phyloP scores from a whole-genome alignment of 2,797 vertebrate genomes.

The Limnodromus scolopaceus region DNA sequence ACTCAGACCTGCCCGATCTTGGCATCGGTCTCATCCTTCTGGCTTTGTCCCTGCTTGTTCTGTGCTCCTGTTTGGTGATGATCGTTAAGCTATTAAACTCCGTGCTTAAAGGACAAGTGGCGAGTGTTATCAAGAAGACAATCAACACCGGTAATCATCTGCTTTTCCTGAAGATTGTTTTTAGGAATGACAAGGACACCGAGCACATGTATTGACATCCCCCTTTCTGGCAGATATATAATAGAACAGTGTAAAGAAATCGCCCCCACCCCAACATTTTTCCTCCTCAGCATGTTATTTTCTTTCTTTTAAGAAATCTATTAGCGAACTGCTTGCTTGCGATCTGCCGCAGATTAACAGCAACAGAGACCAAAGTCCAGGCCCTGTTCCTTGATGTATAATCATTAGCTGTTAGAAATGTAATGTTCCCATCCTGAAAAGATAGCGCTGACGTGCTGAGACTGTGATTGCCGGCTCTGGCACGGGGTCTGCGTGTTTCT shows the following conservation, averaged over 20 bases:
- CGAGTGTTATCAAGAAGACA: constrained; percentile 92
- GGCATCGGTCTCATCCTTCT: constrained; percentile 91
- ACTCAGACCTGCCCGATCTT: constrained; percentile 81
- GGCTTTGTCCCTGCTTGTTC: constrained; percentile 83
- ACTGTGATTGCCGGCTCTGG: not conserved
- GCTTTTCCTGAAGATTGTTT: not conserved
- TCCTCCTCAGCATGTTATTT: not conserved
- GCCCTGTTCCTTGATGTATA: constrained; percentile 52
- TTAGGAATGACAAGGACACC: not conserved
- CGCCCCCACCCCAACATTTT: not conserved
- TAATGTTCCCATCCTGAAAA: constrained; percentile 7
- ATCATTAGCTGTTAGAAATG: constrained; percentile 62
- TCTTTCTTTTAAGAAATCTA: not conserved
- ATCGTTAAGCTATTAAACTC: constrained; percentile 97
- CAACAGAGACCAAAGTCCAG: constrained; percentile 40
- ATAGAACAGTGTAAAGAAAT: not conserved
- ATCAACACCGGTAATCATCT: constrained; percentile 90
- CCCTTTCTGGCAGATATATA: not conserved
- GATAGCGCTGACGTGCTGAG: constrained; percentile 20
- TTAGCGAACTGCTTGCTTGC: not conserved
- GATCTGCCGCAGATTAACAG: constrained; percentile 11
- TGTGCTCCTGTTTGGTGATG: constrained; percentile 91
- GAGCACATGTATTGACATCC: not conserved
- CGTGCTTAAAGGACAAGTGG: constrained; percentile 94
- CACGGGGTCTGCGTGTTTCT: not conserved